Evolutionary conservation across 2,888 invertebrate genomes (phyloP).

Genomic region (Lithophane semibrunnea): DNA sequence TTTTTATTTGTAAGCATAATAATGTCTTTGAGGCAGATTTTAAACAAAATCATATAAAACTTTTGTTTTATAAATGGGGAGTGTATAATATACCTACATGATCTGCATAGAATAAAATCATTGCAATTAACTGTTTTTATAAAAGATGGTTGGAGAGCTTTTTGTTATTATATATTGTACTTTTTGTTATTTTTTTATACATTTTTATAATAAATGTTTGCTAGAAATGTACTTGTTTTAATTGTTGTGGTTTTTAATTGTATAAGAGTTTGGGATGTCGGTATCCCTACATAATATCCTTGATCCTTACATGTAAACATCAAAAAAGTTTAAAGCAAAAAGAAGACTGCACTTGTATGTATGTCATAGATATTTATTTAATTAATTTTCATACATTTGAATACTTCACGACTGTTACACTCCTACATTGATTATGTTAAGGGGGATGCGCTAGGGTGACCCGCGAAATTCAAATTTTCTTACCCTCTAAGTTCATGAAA

Average conservation of each 20-base stretch:
- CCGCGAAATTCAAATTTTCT: no score
- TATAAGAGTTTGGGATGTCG: not conserved
- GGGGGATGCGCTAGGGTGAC: no score
- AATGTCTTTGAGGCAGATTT: constrained; percentile 1
- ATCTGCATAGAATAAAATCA: constrained; percentile 29
- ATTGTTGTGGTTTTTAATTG: constrained; percentile 4
- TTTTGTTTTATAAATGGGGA: constrained; percentile 13
- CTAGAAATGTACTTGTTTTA: constrained; percentile 44
- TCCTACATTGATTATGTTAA: not conserved
- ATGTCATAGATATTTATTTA: constrained; percentile 41
- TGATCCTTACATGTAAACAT: not conserved
- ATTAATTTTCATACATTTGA: constrained; percentile 18
- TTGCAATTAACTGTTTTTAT: constrained; percentile 45
- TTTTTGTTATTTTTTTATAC: constrained; percentile 71
- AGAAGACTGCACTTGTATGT: not conserved
- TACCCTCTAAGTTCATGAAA: no score
- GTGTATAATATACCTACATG: constrained; percentile 6
- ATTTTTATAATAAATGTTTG: constrained; percentile 72
- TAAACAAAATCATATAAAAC: not conserved
- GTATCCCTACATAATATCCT: not conserved
- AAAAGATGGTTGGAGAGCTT: constrained; percentile 37
- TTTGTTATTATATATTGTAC: constrained; percentile 58
- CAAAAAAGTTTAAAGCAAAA: no score
- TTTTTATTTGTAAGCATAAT: constrained; percentile 44
- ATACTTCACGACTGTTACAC: constrained; percentile 22